These are phyloP conservation scores for Gymnoscelis rufifasciata DNA, from an alignment of 2,888 invertebrate genomes.

Conservation along the genomic window DNA sequence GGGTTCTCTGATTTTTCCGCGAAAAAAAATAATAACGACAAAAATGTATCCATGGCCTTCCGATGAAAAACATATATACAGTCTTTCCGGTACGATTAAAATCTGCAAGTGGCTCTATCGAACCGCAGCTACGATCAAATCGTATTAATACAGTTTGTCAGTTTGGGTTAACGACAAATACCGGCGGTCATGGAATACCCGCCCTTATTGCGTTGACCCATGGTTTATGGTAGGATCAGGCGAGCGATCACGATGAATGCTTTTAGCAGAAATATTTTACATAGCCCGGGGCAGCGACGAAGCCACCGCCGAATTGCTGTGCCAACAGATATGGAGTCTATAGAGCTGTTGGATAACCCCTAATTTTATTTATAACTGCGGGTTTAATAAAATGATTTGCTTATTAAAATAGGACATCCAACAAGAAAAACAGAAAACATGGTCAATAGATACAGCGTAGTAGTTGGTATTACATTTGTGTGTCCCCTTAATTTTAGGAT, in stretches of 20 bases:
- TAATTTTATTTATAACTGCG: neutral
- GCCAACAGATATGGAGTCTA: slow-evolving; percentile 63
- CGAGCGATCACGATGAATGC: slow-evolving; percentile 76
- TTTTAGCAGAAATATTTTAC: slow-evolving; percentile 78
- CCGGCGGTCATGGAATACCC: slow-evolving; percentile 37
- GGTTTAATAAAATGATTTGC: neutral
- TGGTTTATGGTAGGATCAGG: slow-evolving; percentile 55
- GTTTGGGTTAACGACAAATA: slow-evolving; percentile 42
- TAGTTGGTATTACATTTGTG: no score
- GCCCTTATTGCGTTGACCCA: slow-evolving; percentile 40
- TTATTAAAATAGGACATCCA: no score
- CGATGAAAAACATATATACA: no score
- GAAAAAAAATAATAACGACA: no score
- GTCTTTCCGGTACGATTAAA: no score
- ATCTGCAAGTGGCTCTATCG: no score
- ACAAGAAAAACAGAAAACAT: no score
- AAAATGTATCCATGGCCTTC: no score
- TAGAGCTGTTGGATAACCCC: slow-evolving; percentile 41
- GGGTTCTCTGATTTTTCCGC: no score
- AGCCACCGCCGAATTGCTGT: slow-evolving; percentile 70
- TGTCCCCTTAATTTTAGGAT: no score
- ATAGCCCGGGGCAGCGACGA: slow-evolving; percentile 66
- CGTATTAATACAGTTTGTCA: slow-evolving; percentile 64
- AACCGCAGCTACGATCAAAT: slow-evolving; percentile 33
- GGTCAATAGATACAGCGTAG: no score